Evolutionary conservation across 2,888 invertebrate genomes (phyloP).

Genomic region (Acleris holmiana): DNA sequence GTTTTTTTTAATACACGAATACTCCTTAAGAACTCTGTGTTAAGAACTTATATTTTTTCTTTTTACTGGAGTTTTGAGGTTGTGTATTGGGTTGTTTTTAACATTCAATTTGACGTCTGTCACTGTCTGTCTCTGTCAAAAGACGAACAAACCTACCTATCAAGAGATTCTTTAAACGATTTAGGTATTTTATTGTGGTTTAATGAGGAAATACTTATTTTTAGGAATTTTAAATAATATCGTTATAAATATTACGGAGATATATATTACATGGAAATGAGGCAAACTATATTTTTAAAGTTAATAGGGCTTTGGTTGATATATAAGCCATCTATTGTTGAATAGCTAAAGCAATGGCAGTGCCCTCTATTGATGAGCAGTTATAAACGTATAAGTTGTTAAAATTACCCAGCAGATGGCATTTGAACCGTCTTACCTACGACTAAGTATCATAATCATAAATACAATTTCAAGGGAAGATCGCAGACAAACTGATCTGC

Average conservation of each 20-base stretch:
- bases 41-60: neutral
- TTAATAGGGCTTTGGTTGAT: too few relatives aligned
- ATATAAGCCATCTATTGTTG: neutral
- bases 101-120: conserved; percentile 5
- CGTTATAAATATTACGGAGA: too few relatives aligned
- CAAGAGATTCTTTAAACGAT: neutral
- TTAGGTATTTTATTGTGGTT: neutral
- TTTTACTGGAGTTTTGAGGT: neutral
- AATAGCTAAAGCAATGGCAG: neutral
- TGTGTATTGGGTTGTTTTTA: neutral
- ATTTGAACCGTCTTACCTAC: neutral
- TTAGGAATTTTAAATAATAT: too few relatives aligned
- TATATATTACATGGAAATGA: neutral
- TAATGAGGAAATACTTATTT: too few relatives aligned
- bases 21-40: too few relatives aligned
- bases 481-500: too few relatives aligned
- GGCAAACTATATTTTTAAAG: neutral
- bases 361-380: conserved; percentile 45
- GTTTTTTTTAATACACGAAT: too few relatives aligned
- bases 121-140: neutral
- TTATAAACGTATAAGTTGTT: neutral
- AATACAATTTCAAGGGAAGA: too few relatives aligned
- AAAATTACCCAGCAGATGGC: conserved; percentile 1
- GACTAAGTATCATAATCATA: neutral
- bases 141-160: too few relatives aligned